Conservation (phyloP, 2,888 invertebrate species). For the Lapara coniferarum region DNA sequence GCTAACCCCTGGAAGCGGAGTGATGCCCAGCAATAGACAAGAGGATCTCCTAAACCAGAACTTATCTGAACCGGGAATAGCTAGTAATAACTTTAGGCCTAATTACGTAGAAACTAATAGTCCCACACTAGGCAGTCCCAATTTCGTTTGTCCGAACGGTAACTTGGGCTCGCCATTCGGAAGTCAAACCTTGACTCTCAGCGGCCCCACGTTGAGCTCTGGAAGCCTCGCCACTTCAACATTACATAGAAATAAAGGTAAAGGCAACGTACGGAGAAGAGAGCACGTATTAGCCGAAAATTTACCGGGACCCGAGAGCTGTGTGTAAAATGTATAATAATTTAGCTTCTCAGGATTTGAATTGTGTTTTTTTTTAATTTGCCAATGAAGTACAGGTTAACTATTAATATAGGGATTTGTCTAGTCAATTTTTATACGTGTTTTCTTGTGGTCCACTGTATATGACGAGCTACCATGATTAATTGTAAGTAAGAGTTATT, state of each 20-base stretch:
- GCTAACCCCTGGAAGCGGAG: slow-evolving; percentile 67
- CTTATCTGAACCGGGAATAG: slow-evolving; percentile 57
- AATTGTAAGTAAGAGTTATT: slow-evolving; percentile 30
- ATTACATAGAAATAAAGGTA: slow-evolving; percentile 80
- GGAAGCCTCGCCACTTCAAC: slow-evolving; percentile 75
- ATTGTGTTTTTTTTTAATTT: slow-evolving; percentile 38
- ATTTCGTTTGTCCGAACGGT: slow-evolving; percentile 79
- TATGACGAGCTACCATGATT: slow-evolving; percentile 18
- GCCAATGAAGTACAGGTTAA: slow-evolving; percentile 43
- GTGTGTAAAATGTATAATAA: slow-evolving; percentile 83
- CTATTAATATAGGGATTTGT: slow-evolving; percentile 41
- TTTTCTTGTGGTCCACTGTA: slow-evolving; percentile 39
- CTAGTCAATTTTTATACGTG: slow-evolving; percentile 39
- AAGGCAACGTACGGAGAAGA: slow-evolving; percentile 81
- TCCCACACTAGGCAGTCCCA: slow-evolving; percentile 78
- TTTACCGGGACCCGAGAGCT: slow-evolving; percentile 94
- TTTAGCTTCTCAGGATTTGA: slow-evolving; percentile 42
- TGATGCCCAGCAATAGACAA: slow-evolving; percentile 61
- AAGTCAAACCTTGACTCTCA: slow-evolving; percentile 68
- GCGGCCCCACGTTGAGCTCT: slow-evolving; percentile 75
- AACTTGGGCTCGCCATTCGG: slow-evolving; percentile 72
- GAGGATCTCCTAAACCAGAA: slow-evolving; percentile 75
- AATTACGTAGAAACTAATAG: slow-evolving; percentile 72
- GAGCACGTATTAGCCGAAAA: slow-evolving; percentile 93
- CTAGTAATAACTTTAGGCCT: slow-evolving; percentile 69